Base-by-base conservation (phyloP, 2,113 vertebrate species). In the Indicator maculatus region DNA sequence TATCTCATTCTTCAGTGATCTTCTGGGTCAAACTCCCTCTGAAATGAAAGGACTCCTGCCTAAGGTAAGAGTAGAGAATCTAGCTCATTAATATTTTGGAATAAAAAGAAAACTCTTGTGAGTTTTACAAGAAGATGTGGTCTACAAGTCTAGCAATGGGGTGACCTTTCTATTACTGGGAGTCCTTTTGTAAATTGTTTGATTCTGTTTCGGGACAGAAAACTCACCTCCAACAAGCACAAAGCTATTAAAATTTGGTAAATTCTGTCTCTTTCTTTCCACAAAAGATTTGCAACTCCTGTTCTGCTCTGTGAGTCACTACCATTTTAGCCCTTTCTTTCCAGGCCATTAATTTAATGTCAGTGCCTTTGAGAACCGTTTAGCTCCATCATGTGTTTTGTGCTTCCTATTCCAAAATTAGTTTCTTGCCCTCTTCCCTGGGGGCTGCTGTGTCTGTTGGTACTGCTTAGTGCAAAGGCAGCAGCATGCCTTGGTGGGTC, bases 131-230 rank as follows among this genome's bases (percentile, higher is more conserved):
- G 72, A 87, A 85, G 52, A 79, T 83, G 59, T 92, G 59, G 38
- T 45, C 70, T 93, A 12, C 21, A 31, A 87, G 30, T 67, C 76
- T 83, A 89, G 58, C 94, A 93, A 78, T 50, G 33, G 45, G 65
- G 56, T 93, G 88, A 94, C 71, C 83, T 95, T 95, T 87, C 67
- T 83, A 28, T 77, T 77, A 60, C 74, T 94, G 47, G 67, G 81
- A 87, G 71, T 79, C 75, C 56, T 93, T 93, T 88, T 82, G 27
- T 55, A 66, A 53, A n/a, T 59, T n/a, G 52, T 79, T 58, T 95
- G 77, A 84, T 83, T 82, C 81, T 91, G 56, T 65, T 93, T 60
- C 60, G 91, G 80, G 59, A 84, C 77, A 95, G 76, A 95, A 96
- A 90, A 92, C 86, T 73, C 86, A 77, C 61, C 66, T 95, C 69